phyloP scores from a whole-genome alignment of 2,113 vertebrate genomes.

The Plestiodon gilberti region DNA sequence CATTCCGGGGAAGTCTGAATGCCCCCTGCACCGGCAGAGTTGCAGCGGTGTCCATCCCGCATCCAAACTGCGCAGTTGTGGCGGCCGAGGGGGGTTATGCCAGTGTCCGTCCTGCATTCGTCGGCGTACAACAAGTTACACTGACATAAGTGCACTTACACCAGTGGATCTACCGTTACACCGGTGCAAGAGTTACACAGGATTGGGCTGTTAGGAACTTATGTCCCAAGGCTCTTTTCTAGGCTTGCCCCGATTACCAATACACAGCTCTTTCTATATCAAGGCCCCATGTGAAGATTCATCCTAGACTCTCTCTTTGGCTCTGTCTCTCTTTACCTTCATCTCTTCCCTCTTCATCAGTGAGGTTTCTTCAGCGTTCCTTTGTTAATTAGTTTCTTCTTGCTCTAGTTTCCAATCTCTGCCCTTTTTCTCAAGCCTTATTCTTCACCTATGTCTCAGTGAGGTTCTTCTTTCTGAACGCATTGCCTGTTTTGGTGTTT shows the following conservation, averaged over 20 bases:
- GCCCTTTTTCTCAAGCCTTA: background rate
- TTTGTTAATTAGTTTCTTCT: background rate
- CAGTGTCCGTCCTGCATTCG: too few relatives aligned
- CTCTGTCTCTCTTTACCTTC: background rate
- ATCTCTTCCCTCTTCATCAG: background rate
- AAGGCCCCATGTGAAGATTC: background rate
- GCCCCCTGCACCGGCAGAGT: too few relatives aligned
- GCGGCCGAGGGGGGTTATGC: too few relatives aligned
- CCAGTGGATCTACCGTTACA: too few relatives aligned
- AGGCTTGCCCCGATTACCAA: background rate
- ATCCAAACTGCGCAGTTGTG: too few relatives aligned
- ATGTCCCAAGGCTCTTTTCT: background rate
- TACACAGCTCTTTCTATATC: background rate
- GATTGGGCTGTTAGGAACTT: background rate
- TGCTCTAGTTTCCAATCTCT: background rate
- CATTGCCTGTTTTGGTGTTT: too few relatives aligned
- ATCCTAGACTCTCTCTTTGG: background rate
- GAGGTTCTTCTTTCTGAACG: background rate
- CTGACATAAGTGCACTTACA: too few relatives aligned
- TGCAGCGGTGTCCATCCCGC: too few relatives aligned
- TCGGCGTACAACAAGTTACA: too few relatives aligned
- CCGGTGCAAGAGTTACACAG: too few relatives aligned
- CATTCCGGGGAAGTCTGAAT: too few relatives aligned
- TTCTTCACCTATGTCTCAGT: background rate
- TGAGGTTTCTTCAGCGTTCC: background rate